A percentile compares a stretch with the other conserved stretches of the same genome.
Evolutionary conservation across 2,888 invertebrate species (phyloP).

Genomic region (Pseudanteris insignis): DNA sequence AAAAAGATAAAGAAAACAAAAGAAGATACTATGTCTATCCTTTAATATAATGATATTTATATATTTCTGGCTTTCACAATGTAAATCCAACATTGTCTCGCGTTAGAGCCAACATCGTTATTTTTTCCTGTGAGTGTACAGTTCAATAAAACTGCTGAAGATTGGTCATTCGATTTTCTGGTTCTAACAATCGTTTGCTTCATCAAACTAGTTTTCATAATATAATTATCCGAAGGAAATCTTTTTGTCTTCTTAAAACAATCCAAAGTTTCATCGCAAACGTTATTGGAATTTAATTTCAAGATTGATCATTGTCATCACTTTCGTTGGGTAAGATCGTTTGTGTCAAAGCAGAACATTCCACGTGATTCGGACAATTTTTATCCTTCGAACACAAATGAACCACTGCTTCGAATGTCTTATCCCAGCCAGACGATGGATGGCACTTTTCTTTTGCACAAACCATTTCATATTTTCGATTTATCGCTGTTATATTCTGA

Average conservation of each 20-base stretch:
- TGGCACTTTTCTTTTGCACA: constrained; percentile 15
- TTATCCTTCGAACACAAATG: constrained; percentile 11
- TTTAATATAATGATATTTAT: too few relatives aligned
- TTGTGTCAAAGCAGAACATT: not conserved
- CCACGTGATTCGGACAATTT: constrained; percentile 5
- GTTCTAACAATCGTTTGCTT: too few relatives aligned
- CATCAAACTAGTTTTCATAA: too few relatives aligned
- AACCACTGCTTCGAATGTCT: constrained; percentile 18
- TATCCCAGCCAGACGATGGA: constrained; percentile 13
- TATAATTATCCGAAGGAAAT: not conserved
- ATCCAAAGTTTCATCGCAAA: constrained; percentile 1
- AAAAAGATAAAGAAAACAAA: too few relatives aligned
- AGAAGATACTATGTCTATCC: too few relatives aligned
- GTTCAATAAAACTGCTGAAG: too few relatives aligned
- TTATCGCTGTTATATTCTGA: constrained; percentile 37
- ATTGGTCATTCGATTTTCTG: too few relatives aligned
- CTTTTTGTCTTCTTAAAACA: not conserved
- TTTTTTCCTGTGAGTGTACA: too few relatives aligned
- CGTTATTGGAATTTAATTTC: constrained; percentile 9
- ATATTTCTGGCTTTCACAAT: too few relatives aligned
- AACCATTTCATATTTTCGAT: constrained; percentile 40
- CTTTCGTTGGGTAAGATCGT: constrained; percentile 7
- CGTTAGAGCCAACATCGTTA: too few relatives aligned
- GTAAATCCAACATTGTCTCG: too few relatives aligned
- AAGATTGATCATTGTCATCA: constrained; percentile 10